Percentiles rank a stretch among this genome's conserved stretches.
Conservation (phyloP, 2,113 vertebrate genomes). For the Crocuta crocuta region DNA sequence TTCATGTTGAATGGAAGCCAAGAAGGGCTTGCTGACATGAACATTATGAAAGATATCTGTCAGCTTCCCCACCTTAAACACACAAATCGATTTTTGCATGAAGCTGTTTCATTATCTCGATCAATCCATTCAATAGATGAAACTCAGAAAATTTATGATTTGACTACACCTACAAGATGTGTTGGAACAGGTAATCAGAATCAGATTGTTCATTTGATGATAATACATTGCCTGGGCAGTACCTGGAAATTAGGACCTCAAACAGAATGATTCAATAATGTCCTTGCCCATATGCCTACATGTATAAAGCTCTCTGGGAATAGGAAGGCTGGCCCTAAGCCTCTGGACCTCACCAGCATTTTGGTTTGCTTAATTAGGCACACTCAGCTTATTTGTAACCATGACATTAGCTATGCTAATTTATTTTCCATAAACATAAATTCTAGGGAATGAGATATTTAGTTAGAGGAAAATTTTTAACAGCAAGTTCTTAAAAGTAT, state of each 20-base stretch:
- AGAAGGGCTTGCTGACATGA: background rate
- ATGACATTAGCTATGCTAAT: background rate
- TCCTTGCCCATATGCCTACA: background rate
- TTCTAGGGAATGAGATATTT: background rate
- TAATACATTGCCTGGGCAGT: background rate
- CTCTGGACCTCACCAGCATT: background rate
- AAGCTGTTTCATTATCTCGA: slow-evolving; percentile 46
- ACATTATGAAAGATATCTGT: background rate
- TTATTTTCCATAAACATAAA: background rate
- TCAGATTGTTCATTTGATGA: background rate
- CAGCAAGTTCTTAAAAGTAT: background rate
- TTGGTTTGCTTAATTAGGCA: background rate
- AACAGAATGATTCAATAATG: background rate
- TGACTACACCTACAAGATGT: background rate
- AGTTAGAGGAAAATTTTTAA: background rate
- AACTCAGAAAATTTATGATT: slow-evolving; percentile 23
- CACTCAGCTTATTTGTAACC: background rate
- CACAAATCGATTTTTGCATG: background rate
- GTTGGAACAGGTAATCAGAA: background rate
- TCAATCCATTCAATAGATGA: background rate
- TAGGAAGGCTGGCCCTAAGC: background rate
- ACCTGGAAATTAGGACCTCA: background rate
- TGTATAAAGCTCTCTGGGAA: background rate
- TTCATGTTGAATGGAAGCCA: background rate
- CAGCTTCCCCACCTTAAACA: background rate